Evolutionary conservation across 2,888 invertebrate species (phyloP), one percentile per base, ranked within the genome.

Genomic region (Rhopalosiphum nymphaeae): DNA sequence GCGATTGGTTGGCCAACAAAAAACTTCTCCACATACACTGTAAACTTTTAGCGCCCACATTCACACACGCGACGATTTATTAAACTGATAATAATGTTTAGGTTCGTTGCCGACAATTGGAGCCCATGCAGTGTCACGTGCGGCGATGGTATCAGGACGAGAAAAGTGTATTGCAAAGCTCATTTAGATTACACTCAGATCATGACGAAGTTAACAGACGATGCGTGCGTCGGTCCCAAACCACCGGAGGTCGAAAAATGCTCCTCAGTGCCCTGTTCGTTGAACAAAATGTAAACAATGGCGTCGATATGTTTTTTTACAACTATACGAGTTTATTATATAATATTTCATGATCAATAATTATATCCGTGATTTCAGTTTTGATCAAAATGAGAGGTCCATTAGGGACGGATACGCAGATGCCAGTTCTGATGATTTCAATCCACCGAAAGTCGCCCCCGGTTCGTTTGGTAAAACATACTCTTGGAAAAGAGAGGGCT

Each of bases 101-200:
- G 99, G 96, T 99, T 98, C 96, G 98, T 99, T 95, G 97, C 98
- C 95, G 98, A 98, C 94, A 98, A 98, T 93, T 99, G 99, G 99
- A 97, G 98, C 3, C 97, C 98, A 0, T 99, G 99, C 96, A 98
- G 98, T 95, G 98, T 98, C 0, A 97, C 98, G 0, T 99, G 99
- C 96, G 99, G 99, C 1, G 98, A 98, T 96, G 99, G 99, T 0
- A 96, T 98, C 95, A 97, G 98, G n/a, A 97, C 97, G 95, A 97
- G 99, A 61, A 97, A 97, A 95, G 99, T 99, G n/a, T 97, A 98
- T 95, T 99, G 99, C 96, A 98, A 98, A 96, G 99, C 99, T 95
- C 99, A 98, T 96, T 96, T 99, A 95, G 98, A 98, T 96, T 99
- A 98, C 96, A 98, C 98, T 94, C 97, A 98, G 95, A 98, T 98